These are phyloP conservation scores for Diaperis boleti DNA, from an alignment of 2,888 invertebrate genomes.

Conservation along the genomic window DNA sequence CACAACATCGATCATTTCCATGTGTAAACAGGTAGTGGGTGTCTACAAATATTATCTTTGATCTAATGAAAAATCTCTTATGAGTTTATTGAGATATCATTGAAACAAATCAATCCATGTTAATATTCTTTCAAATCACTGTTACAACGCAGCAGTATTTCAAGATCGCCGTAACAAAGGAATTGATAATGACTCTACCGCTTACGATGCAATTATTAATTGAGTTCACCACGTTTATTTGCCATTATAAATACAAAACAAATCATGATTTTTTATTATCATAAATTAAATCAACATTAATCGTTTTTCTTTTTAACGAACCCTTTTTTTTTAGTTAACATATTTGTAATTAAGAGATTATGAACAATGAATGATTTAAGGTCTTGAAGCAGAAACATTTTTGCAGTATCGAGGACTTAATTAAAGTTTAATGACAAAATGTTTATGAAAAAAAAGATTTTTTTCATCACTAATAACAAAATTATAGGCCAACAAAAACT, in stretches of 20 bases:
- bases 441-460: slow-evolving; percentile 4
- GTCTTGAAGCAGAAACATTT: background rate
- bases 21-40: slow-evolving; percentile 3
- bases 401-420: background rate
- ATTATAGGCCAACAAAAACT: slow-evolving; percentile 23
- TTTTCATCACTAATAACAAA: slow-evolving; percentile 24
- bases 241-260: slow-evolving; percentile 51
- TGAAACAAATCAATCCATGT: slow-evolving; percentile 37
- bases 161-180: slow-evolving; percentile 50
- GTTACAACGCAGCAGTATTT: slow-evolving; percentile 41
- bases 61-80: slow-evolving; percentile 9
- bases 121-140: slow-evolving; percentile 36
- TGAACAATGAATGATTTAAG: slow-evolving; percentile 31
- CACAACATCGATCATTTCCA: background rate
- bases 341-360: slow-evolving; percentile 36
- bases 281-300: slow-evolving; percentile 54
- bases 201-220: slow-evolving; percentile 53
- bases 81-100: slow-evolving; percentile 39
- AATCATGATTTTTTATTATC: slow-evolving; percentile 57
- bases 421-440: too few species aligned
- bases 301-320: slow-evolving; percentile 46
- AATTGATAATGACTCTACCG: slow-evolving; percentile 49
- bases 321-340: slow-evolving; percentile 40
- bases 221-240: slow-evolving; percentile 51
- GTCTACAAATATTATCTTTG: background rate